phyloP scores from a whole-genome alignment of 92 coral and sea anemone species.

The Muricea muricata region DNA sequence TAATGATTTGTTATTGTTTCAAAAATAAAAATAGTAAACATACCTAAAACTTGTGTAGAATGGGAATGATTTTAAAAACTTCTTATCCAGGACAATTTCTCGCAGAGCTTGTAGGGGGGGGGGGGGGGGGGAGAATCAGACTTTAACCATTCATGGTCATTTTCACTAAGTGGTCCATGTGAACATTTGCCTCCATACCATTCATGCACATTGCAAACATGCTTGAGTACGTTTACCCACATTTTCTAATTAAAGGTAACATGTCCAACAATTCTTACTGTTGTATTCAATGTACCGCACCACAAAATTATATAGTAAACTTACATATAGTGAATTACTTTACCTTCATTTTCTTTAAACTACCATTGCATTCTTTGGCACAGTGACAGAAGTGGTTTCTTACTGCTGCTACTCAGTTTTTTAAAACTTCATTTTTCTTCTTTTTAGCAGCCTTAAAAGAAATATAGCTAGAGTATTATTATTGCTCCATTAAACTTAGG shows the following conservation, averaged over 20 bases:
- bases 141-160: conserved; percentile 11
- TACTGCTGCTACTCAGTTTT: conserved; percentile 20
- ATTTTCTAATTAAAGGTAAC: conserved; percentile 3
- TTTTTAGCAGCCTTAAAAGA: background rate
- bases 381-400: conserved; percentile 49
- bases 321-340: no score
- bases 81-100: conserved; percentile 34
- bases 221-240: conserved; percentile 43
- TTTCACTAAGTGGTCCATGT: conserved; percentile 6
- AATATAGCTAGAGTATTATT: background rate
- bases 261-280: no score
- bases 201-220: conserved; percentile 21
- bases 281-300: no score
- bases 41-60: conserved; percentile 33
- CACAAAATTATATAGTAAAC: background rate
- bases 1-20: no score
- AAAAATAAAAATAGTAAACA: background rate
- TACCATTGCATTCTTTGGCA: conserved; percentile 25
- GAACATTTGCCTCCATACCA: conserved; percentile 47
- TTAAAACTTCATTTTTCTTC: conserved; percentile 22
- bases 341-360: conserved; percentile 35
- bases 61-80: conserved; percentile 37
- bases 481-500: background rate
- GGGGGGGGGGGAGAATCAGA: conserved; percentile 32
- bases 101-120: conserved; percentile 41